A percentile compares a stretch with the other conserved stretches of the same genome.
These are phyloP conservation scores for Agrotis clavis DNA, from an alignment of 2,888 invertebrate genomes.

Conservation along the genomic window DNA sequence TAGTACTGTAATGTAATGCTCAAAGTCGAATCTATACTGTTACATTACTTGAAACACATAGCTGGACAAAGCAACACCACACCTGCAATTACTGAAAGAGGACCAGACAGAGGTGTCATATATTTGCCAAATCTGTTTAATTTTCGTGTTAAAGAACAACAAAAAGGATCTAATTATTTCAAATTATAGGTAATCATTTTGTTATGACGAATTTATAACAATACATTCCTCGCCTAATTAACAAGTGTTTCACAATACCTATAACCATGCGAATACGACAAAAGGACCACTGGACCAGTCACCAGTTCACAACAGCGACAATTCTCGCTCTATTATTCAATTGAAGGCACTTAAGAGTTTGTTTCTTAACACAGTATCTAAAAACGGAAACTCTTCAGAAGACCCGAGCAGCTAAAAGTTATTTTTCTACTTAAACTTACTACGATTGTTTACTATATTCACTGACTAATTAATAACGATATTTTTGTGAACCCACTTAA, in stretches of 20 bases:
- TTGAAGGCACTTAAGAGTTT: slow-evolving; percentile 69
- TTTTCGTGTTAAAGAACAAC: background rate
- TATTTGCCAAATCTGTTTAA: background rate
- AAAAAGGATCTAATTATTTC: background rate
- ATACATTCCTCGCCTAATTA: slow-evolving; percentile 34
- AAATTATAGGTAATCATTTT: background rate
- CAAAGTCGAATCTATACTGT: too few relatives aligned
- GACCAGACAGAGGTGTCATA: background rate
- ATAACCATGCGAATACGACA: slow-evolving; percentile 56
- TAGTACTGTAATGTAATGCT: too few relatives aligned
- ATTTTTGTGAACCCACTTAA: slow-evolving; percentile 32
- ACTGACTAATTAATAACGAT: slow-evolving; percentile 8
- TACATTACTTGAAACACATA: too few relatives aligned
- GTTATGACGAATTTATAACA: background rate
- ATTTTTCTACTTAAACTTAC: background rate
- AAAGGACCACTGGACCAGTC: slow-evolving; percentile 25
- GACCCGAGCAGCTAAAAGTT: slow-evolving; percentile 2
- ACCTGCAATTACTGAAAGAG: too few relatives aligned
- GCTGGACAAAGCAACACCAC: background rate
- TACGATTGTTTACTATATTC: slow-evolving; percentile 6
- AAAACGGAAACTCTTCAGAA: background rate
- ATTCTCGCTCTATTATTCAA: slow-evolving; percentile 69
- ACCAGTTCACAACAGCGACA: slow-evolving; percentile 13
- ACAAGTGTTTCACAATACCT: slow-evolving; percentile 32
- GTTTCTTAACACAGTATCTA: slow-evolving; percentile 23